These are phyloP conservation scores for Spisula subtruncata DNA, from an alignment of 2,888 invertebrate genomes.

Conservation along the genomic window DNA sequence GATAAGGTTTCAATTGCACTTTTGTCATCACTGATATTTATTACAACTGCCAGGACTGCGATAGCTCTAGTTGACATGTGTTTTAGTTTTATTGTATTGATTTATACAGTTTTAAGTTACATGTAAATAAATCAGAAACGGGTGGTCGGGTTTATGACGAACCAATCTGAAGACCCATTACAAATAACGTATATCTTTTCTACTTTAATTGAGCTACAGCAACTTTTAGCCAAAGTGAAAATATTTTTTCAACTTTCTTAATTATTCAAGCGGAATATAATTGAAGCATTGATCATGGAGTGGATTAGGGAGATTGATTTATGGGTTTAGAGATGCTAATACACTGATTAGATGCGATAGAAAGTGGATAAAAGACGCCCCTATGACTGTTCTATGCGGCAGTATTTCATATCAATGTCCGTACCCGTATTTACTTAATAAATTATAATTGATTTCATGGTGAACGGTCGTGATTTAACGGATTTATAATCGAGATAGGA, in stretches of 20 bases:
- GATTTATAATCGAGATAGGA: neutral
- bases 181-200: neutral
- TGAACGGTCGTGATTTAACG: neutral
- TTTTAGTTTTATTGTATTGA: too few species aligned
- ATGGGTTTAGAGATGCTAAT: neutral
- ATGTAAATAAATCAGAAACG: neutral
- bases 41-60: too few species aligned
- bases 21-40: too few species aligned
- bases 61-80: too few species aligned
- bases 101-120: too few species aligned
- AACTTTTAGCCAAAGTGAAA: neutral
- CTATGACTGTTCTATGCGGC: neutral
- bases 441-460: neutral
- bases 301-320: slow-evolving; percentile 7
- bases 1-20: too few species aligned
- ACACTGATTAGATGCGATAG: neutral
- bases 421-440: neutral
- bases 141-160: neutral
- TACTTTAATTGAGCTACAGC: slow-evolving; percentile 2
- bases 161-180: too few species aligned
- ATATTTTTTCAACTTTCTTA: slow-evolving; percentile 3
- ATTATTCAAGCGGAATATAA: slow-evolving; percentile 8
- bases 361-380: neutral
- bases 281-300: neutral
- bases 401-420: neutral